Conservation (phyloP, 2,888 invertebrate species). For the Nowickia ferox region DNA sequence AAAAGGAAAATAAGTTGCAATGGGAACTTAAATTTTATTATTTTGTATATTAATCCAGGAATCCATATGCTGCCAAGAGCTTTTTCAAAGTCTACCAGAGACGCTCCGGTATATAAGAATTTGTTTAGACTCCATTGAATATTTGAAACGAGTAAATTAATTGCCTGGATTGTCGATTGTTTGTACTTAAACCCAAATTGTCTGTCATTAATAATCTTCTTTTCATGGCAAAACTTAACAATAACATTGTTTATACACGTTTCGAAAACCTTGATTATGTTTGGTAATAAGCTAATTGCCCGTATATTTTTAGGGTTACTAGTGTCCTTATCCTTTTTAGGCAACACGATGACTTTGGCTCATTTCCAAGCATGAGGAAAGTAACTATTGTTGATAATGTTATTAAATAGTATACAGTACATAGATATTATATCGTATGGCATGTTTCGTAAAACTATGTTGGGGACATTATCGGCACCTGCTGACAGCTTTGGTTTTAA, state of each 20-base stretch:
- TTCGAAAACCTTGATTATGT: neutral
- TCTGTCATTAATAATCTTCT: no score
- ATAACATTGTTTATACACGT: neutral
- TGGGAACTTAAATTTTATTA: no score
- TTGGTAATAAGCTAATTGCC: neutral
- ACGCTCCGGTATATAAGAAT: neutral
- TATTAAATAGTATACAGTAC: neutral
- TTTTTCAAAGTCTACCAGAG: neutral
- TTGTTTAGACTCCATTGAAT: neutral
- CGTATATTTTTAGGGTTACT: neutral
- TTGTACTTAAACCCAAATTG: constrained; percentile 9
- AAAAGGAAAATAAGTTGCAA: neutral
- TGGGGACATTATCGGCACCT: constrained; percentile 3
- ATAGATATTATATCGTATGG: neutral
- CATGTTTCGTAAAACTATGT: constrained; percentile 1
- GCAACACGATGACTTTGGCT: neutral
- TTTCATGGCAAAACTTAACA: neutral
- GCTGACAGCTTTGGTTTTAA: neutral
- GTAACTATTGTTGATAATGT: neutral
- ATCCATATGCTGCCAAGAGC: no score
- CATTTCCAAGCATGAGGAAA: neutral
- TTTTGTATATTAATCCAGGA: no score
- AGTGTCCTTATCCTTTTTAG: neutral
- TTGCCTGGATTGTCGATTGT: no score
- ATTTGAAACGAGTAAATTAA: neutral